Percentiles rank a stretch among this genome's conserved stretches.
phyloP scores from a whole-genome alignment of 2,113 vertebrate genomes.

The Tylochromis polylepis region DNA sequence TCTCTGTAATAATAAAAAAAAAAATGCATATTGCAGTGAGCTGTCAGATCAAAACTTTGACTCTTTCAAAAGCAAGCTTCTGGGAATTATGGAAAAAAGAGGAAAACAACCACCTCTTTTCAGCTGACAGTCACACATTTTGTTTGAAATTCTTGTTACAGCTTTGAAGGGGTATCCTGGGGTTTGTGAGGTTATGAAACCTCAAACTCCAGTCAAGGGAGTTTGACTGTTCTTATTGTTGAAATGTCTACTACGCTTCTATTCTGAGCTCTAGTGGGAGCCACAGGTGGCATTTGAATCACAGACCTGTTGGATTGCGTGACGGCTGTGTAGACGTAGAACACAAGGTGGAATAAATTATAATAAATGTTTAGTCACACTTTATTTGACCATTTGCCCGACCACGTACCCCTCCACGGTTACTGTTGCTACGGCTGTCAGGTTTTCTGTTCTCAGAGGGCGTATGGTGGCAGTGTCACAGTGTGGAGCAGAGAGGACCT shows the following conservation, averaged over 20 bases:
- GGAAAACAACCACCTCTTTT: not conserved
- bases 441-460: not conserved
- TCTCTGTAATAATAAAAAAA: not conserved
- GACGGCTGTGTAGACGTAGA: not conserved
- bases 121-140: slow-evolving; percentile 5
- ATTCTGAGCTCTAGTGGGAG: not conserved
- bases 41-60: slow-evolving; percentile 21
- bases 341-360: not conserved
- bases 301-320: not conserved
- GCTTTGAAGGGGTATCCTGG: slow-evolving; percentile 2
- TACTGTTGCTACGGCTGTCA: not conserved
- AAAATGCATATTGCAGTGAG: not conserved
- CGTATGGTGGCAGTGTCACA: not conserved
- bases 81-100: not conserved
- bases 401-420: not conserved
- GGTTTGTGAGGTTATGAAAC: slow-evolving; percentile 1
- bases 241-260: not conserved
- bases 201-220: not conserved
- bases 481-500: not conserved
- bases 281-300: slow-evolving; percentile 12
- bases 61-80: slow-evolving; percentile 2
- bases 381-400: not conserved
- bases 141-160: not conserved
- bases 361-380: not conserved
- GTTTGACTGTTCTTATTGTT: not conserved